These are phyloP conservation scores for Sarcophaga subvicina DNA, from an alignment of 2,888 invertebrate genomes.

Conservation along the genomic window DNA sequence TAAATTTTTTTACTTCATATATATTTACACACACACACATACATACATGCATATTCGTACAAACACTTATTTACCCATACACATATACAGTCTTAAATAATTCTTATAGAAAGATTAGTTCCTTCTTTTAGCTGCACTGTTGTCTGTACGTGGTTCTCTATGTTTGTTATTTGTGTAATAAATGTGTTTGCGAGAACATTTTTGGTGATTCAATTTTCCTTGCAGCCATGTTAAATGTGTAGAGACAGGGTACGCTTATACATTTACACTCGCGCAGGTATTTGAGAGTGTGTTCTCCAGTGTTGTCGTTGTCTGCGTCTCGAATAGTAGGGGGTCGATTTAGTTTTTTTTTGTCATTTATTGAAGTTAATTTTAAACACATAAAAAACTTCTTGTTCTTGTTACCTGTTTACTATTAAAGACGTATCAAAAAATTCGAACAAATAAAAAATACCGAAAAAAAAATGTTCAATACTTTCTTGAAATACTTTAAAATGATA, in stretches of 20 bases:
- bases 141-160: neutral
- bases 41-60: neutral
- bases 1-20: constrained; percentile 25
- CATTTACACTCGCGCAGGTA: no score
- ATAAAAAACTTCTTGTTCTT: constrained; percentile 19
- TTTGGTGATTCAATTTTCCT: neutral
- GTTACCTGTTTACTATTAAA: constrained; percentile 46
- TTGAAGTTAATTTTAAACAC: constrained; percentile 52
- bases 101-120: neutral
- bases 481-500: no score
- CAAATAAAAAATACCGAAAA: no score
- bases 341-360: constrained; percentile 37
- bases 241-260: neutral
- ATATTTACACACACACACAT: neutral
- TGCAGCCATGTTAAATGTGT: neutral
- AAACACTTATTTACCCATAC: neutral
- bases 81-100: neutral
- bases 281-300: neutral
- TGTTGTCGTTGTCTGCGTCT: constrained; percentile 36
- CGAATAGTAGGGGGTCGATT: constrained; percentile 41
- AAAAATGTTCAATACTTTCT: no score
- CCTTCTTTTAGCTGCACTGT: neutral
- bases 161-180: constrained; percentile 15
- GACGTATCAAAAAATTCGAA: neutral
- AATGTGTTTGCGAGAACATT: neutral